Evolutionary conservation across 1,140 invertebrate species (phyloP).

Genomic region (Drosophila ficusphila): DNA sequence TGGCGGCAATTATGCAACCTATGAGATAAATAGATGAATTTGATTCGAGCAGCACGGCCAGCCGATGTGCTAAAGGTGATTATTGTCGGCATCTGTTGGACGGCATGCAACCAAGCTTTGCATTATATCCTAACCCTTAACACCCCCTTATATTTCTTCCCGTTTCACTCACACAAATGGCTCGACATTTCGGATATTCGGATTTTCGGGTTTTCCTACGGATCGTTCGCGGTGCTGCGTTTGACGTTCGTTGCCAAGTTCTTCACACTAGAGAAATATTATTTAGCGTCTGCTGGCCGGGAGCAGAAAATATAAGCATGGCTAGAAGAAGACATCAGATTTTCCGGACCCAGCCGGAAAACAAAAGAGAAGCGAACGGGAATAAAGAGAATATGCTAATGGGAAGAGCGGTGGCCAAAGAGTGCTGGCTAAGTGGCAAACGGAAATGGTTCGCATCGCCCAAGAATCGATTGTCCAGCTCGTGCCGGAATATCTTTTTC

Average conservation of each 20-base stretch:
- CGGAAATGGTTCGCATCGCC: constrained; percentile 56
- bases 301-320: constrained; percentile 20
- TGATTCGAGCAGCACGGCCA: constrained; percentile 26
- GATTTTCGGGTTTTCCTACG: constrained; percentile 31
- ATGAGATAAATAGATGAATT: constrained; percentile 56
- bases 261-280: constrained; percentile 78
- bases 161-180: constrained; percentile 67
- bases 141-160: neutral
- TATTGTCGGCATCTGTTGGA: constrained; percentile 48
- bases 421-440: constrained; percentile 22
- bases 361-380: constrained; percentile 22
- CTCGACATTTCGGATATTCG: constrained; percentile 63
- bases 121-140: constrained; percentile 20
- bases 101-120: constrained; percentile 32
- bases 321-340: constrained; percentile 42
- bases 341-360: constrained; percentile 72
- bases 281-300: constrained; percentile 47
- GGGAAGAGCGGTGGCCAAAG: constrained; percentile 2
- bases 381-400: constrained; percentile 15
- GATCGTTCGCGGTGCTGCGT: constrained; percentile 58
- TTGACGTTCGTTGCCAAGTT: constrained; percentile 74
- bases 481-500: constrained; percentile 18
- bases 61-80: constrained; percentile 54
- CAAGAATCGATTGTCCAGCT: constrained; percentile 45
- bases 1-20: constrained; percentile 75